A percentile compares a stretch with the other conserved stretches of the same genome.
Evolutionary conservation across 2,113 vertebrate species (phyloP).

Genomic region (Boleophthalmus pectinirostris): DNA sequence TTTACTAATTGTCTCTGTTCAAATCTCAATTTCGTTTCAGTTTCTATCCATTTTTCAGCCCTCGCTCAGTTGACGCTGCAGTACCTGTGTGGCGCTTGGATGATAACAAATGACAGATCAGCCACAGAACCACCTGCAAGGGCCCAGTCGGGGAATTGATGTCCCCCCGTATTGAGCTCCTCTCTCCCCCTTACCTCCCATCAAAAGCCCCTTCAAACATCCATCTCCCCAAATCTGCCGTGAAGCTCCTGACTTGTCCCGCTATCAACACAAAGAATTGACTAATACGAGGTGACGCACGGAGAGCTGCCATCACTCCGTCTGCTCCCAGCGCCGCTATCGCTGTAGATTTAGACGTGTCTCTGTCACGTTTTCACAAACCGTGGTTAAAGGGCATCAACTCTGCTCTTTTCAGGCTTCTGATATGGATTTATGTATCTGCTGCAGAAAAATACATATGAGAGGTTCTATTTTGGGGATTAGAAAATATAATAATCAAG

Average conservation of each 20-base stretch:
- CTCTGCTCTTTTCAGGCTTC: conserved; percentile 2
- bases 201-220: neutral
- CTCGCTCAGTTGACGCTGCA: neutral
- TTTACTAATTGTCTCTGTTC: neutral
- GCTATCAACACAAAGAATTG: conserved; percentile 16
- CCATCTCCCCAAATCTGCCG: conserved; percentile 12
- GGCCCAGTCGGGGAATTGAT: neutral
- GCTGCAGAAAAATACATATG: neutral
- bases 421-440: neutral
- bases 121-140: neutral
- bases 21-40: neutral
- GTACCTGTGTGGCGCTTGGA: neutral
- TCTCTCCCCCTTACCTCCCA: neutral
- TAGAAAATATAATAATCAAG: neutral
- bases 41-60: neutral
- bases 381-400: conserved; percentile 7
- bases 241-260: conserved; percentile 5
- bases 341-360: conserved; percentile 3
- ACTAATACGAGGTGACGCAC: conserved; percentile 14
- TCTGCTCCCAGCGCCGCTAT: neutral
- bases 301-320: conserved; percentile 9
- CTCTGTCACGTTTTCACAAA: neutral
- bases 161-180: neutral
- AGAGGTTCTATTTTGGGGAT: neutral
- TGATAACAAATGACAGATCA: conserved; percentile 12